Evolutionary conservation across 2,797 vertebrate species (phyloP).

Genomic region (Platalea minor): DNA sequence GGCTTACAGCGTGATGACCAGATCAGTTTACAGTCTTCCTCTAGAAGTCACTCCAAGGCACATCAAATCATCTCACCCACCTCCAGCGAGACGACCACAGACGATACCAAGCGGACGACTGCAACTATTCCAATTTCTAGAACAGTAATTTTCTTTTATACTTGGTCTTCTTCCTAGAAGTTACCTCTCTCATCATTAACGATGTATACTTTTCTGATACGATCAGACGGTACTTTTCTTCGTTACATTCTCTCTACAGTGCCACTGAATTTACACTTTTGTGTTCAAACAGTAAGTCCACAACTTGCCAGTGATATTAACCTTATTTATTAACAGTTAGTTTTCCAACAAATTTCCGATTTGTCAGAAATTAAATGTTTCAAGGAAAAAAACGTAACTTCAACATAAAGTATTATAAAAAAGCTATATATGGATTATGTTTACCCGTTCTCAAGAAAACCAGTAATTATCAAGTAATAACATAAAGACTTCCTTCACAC

Average conservation of each 20-base stretch:
- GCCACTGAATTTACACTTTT: not conserved
- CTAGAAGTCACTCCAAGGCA: not conserved
- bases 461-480: not conserved
- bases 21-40: not conserved
- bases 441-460: not conserved
- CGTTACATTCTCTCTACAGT: not conserved
- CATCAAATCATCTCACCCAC: not conserved
- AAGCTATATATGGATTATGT: not conserved
- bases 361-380: not conserved
- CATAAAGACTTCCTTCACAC: not conserved
- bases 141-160: not conserved
- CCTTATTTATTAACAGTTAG: not conserved
- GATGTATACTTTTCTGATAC: not conserved
- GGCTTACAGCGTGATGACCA: not conserved
- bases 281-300: not conserved
- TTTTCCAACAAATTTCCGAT: not conserved
- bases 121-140: not conserved
- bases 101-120: not conserved
- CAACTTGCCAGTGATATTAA: not conserved
- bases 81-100: not conserved
- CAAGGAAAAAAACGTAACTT: not conserved
- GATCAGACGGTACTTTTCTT: not conserved
- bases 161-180: not conserved
- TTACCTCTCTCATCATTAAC: not conserved
- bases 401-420: not conserved